phyloP scores from a whole-genome alignment of 2,113 vertebrate genomes.

The Azemiops feae region DNA sequence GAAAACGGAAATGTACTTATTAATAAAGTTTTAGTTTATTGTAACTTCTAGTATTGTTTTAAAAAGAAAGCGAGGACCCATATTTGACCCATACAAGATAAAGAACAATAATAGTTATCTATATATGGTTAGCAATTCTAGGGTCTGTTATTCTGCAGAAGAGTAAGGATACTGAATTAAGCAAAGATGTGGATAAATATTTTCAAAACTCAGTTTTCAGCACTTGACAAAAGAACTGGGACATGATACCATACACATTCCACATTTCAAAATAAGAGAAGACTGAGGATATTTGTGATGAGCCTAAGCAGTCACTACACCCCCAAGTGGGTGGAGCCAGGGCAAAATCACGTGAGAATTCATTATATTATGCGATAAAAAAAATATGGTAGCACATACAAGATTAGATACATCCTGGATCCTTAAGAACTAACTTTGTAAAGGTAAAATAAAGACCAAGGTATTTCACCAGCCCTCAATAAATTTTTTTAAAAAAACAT shows the following conservation, averaged over 20 bases:
- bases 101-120: neutral
- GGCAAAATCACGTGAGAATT: neutral
- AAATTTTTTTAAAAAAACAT: no score
- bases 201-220: neutral
- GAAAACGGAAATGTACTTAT: constrained; percentile 30
- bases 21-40: constrained; percentile 42
- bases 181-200: neutral
- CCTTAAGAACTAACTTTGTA: constrained; percentile 17
- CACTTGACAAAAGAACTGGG: neutral
- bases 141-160: neutral
- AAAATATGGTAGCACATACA: neutral
- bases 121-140: neutral
- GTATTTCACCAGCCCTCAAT: neutral
- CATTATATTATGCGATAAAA: neutral
- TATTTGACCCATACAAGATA: neutral
- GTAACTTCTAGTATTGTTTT: constrained; percentile 8
- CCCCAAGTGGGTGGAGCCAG: neutral
- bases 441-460: constrained; percentile 17
- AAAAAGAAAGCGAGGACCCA: neutral
- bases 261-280: neutral
- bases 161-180: neutral
- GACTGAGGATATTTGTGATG: neutral
- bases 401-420: neutral
- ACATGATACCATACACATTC: neutral
- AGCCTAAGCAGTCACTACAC: neutral